Evolutionary conservation across 2,888 invertebrate species (phyloP).

Genomic region (Hyppa rectilinea): DNA sequence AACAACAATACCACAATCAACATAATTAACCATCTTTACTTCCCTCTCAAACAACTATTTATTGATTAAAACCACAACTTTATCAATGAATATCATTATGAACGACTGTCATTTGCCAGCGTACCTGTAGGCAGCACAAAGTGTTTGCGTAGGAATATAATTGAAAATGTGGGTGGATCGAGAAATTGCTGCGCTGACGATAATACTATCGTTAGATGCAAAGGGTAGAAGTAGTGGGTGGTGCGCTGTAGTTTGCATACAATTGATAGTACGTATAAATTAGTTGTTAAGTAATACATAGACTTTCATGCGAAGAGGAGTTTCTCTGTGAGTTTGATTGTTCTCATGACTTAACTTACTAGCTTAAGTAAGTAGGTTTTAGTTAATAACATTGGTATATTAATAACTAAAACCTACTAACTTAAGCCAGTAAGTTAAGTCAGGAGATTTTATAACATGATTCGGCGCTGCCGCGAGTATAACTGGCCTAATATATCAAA

Average conservation of each 20-base stretch:
- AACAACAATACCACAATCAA: no score
- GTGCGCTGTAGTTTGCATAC: conserved; percentile 4
- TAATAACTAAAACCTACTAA: no score
- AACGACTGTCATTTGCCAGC: conserved; percentile 42
- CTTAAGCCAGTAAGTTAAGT: no score
- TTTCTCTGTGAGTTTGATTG: not conserved
- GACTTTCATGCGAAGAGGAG: not conserved
- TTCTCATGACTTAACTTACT: not conserved
- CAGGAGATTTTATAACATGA: not conserved
- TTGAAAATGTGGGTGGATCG: conserved; percentile 50
- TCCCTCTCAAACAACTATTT: not conserved
- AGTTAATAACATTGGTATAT: no score
- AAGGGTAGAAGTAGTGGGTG: conserved; percentile 37
- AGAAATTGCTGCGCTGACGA: conserved; percentile 21
- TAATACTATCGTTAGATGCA: conserved; percentile 25
- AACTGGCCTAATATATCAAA: not conserved
- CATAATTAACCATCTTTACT: no score
- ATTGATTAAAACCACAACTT: conserved; percentile 7
- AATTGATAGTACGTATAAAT: not conserved
- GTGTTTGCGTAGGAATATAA: conserved; percentile 39
- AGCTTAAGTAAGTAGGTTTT: no score
- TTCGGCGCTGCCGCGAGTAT: not conserved
- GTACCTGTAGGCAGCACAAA: conserved; percentile 25
- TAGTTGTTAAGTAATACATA: not conserved
- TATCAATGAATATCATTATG: conserved; percentile 44